phyloP scores from a whole-genome alignment of 2,113 vertebrate genomes.

The Fukomys damarensis region DNA sequence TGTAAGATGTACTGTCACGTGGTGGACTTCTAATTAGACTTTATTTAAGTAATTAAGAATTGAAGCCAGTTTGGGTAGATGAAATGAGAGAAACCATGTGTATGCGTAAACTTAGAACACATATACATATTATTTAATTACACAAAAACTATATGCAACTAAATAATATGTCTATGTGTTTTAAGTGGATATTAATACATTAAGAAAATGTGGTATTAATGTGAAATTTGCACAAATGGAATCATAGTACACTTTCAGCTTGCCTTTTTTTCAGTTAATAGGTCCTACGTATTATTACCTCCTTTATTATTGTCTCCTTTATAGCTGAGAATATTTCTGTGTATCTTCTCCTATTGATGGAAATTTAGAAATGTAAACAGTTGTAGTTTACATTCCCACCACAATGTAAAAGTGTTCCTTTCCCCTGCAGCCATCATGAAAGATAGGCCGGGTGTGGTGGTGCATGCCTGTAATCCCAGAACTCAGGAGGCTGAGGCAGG shows the following conservation, averaged over 20 bases:
- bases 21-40: slow-evolving; percentile 37
- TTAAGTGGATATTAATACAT: not conserved
- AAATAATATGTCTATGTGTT: not conserved
- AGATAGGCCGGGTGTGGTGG: not conserved
- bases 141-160: too few species aligned
- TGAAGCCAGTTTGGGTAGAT: slow-evolving; percentile 11
- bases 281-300: not conserved
- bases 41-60: slow-evolving; percentile 48
- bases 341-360: not conserved
- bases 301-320: not conserved
- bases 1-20: not conserved
- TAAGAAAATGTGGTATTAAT: slow-evolving; percentile 10
- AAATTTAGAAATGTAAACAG: slow-evolving; percentile 19
- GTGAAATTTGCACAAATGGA: slow-evolving; percentile 1
- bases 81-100: slow-evolving; percentile 7
- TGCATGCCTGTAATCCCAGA: too few species aligned
- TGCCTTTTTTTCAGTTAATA: slow-evolving; percentile 14
- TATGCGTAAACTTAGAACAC: too few species aligned
- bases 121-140: too few species aligned
- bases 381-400: not conserved
- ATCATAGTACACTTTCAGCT: not conserved
- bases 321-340: slow-evolving; percentile 15
- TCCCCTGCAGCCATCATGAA: not conserved
- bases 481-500: not conserved
- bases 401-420: not conserved